Conservation (phyloP, 2,888 invertebrate species). For the Ophion costatus region DNA sequence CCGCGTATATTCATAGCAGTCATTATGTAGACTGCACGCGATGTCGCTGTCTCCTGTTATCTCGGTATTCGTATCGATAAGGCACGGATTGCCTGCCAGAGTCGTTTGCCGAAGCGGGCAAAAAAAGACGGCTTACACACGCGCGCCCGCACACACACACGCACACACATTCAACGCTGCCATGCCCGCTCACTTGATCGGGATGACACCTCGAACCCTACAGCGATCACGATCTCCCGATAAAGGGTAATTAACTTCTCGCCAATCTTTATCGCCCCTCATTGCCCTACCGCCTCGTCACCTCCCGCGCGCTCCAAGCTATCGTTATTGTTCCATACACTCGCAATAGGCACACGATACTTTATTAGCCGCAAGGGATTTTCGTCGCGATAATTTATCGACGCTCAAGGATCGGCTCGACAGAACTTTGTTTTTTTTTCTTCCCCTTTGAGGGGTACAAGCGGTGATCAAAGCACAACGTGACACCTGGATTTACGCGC, state of each 20-base stretch:
- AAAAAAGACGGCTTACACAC: conserved; percentile 20
- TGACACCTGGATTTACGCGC: conserved; percentile 26
- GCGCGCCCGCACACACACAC: neutral
- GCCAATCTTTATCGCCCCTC: conserved; percentile 27
- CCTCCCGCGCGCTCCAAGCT: neutral
- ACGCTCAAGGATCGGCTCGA: neutral
- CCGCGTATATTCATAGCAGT: conserved; percentile 40
- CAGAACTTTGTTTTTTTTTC: neutral
- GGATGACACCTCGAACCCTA: conserved; percentile 47
- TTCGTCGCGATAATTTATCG: conserved; percentile 33
- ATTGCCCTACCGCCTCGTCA: too few relatives aligned
- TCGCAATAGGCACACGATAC: neutral
- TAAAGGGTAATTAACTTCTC: conserved; percentile 61
- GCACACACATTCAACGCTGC: neutral
- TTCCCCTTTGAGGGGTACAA: conserved; percentile 30
- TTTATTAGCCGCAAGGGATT: conserved; percentile 16
- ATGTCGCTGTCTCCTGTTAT: conserved; percentile 33
- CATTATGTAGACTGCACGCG: conserved; percentile 41
- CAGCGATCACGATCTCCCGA: conserved; percentile 44
- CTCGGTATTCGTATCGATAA: conserved; percentile 60
- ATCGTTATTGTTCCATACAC: conserved; percentile 8
- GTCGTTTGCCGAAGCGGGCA: conserved; percentile 41
- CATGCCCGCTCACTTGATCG: neutral
- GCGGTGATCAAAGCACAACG: conserved; percentile 19
- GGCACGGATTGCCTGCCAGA: conserved; percentile 45